A percentile compares a stretch with the other conserved stretches of the same genome.
Conservation (phyloP, 2,888 invertebrate species). For the Pammene fasciana region DNA sequence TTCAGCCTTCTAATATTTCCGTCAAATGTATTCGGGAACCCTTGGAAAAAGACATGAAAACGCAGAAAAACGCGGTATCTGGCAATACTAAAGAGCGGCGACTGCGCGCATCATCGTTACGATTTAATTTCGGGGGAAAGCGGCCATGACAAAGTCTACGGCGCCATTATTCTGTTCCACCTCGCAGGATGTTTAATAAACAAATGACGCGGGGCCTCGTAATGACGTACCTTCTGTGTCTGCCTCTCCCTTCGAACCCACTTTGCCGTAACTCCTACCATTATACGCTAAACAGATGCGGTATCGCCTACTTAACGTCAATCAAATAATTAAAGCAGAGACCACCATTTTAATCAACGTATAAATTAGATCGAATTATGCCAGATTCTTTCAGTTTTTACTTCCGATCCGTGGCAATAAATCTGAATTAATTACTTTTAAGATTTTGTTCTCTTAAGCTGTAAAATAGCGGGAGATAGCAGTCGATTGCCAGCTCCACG, state of each 20-base stretch:
- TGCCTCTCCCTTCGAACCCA: conserved; percentile 62
- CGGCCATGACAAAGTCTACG: conserved; percentile 78
- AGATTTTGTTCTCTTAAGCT: conserved; percentile 62
- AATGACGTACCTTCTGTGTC: conserved; percentile 68
- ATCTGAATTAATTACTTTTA: conserved; percentile 61
- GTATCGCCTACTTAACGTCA: conserved; percentile 52
- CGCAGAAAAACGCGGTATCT: background rate
- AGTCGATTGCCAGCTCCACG: conserved; percentile 60
- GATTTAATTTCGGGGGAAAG: conserved; percentile 80
- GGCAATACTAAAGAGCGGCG: conserved; percentile 43
- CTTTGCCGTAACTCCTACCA: conserved; percentile 62
- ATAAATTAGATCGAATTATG: conserved; percentile 40
- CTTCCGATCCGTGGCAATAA: conserved; percentile 44
- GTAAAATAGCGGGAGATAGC: conserved; percentile 69
- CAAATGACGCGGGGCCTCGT: conserved; percentile 78
- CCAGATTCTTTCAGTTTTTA: conserved; percentile 36
- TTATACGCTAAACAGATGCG: conserved; percentile 56
- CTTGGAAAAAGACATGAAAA: background rate
- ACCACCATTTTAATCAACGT: conserved; percentile 30
- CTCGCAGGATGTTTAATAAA: conserved; percentile 81
- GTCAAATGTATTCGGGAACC: background rate
- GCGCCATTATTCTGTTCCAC: conserved; percentile 79
- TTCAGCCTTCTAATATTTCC: too few relatives aligned
- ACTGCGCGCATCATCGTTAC: conserved; percentile 76
- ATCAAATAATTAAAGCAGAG: conserved; percentile 34